Evolutionary conservation across 2,113 vertebrate genomes (phyloP).

Genomic region (Zingel zingel): DNA sequence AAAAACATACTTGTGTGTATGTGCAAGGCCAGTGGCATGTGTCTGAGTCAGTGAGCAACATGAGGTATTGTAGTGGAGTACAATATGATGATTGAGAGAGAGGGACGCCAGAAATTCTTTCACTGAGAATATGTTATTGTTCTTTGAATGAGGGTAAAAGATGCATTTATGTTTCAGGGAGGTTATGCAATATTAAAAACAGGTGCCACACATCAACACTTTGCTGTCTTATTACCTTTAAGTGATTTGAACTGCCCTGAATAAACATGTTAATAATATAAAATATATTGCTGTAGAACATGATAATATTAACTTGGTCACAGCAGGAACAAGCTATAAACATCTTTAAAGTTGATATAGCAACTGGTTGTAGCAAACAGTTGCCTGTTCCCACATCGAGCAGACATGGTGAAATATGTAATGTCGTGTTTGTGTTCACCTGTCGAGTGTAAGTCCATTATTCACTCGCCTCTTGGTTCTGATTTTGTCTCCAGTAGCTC

Average conservation of each 20-base stretch:
- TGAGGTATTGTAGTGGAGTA: constrained; percentile 62
- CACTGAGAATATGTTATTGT: constrained; percentile 61
- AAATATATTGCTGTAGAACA: neutral
- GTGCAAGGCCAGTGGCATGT: constrained; percentile 43
- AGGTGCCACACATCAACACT: neutral
- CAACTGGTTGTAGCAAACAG: neutral
- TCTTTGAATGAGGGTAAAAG: constrained; percentile 33
- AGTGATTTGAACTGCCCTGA: neutral
- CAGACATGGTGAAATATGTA: no score
- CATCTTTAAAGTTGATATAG: neutral
- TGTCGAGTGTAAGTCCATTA: no score
- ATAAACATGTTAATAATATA: neutral
- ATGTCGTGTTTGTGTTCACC: no score
- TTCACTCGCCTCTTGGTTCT: no score
- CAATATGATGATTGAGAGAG: constrained; percentile 65
- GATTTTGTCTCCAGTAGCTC: no score
- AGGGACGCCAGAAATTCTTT: constrained; percentile 56
- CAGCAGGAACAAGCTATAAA: neutral
- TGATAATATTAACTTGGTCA: neutral
- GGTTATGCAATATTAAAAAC: constrained; percentile 21
- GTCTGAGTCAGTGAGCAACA: constrained; percentile 45
- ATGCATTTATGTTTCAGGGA: constrained; percentile 35
- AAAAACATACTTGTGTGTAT: constrained; percentile 37
- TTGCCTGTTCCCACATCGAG: neutral
- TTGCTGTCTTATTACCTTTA: neutral